Base-by-base conservation (phyloP, 2,113 vertebrate species). In the Orycteropus afer region DNA sequence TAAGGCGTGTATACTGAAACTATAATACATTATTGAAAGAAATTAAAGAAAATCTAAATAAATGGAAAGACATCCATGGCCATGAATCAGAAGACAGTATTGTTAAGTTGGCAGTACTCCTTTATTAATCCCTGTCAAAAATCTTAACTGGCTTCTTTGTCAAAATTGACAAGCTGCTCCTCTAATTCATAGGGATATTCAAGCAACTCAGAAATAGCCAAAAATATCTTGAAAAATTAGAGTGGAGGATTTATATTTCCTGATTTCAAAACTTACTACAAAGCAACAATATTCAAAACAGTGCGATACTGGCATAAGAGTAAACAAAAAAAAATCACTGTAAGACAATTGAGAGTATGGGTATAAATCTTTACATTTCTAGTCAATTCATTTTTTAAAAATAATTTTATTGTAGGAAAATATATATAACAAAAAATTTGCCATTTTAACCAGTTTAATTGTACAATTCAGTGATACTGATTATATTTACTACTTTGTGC, bases 141-240 rank as follows among this genome's bases (percentile, higher is more conserved):
- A 59, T 59, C 20, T 34, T 42, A 84, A 27, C 42, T 67, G 69
- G 13, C 25, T 32, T 67, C 51, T 89, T 77, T 42, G 27, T 27
- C 59, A 25, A 51, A 40, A 79, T 90, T 78, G 25, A 49, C 22
- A 79, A 6, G 1, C 61, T 78, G 25, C 42, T 85, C 61, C 40
- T 94, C 49, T 85, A 90, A 34, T 71, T 90, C 40, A 49, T 59
- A 45, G 55, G 49, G 29, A 84, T 77, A 77, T 89, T n/a, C 65
- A 63, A 20, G 45, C 12, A 67, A 93, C 55, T 42, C 34, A 65
- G 67, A n/a, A 71, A 61, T 79, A 86, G 34, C 55, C 65, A 93
- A 55, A 51, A 65, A 76, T 65, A 37, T 55, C 20, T 32, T 83
- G 53, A 55, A 69, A 90, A 93, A 67, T 8, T 83, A 32, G 11